Conservation (phyloP, 92 coral and sea anemone species). For the Desmophyllum pertusum region DNA sequence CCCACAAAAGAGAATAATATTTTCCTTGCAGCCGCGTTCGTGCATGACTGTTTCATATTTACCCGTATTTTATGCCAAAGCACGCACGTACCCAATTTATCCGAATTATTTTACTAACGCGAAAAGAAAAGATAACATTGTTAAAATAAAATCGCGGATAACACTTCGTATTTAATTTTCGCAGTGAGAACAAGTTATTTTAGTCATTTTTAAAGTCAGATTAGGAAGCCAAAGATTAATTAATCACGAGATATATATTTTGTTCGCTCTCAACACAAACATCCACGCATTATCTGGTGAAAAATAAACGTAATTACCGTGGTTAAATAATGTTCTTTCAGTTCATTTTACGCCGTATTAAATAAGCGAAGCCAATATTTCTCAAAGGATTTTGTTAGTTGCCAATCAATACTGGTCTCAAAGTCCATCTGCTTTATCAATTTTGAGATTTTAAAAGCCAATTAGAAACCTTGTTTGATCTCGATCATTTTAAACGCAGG, state of each 20-base stretch:
- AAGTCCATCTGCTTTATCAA: not conserved
- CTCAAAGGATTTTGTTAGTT: not conserved
- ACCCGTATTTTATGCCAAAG: not conserved
- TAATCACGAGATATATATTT: not conserved
- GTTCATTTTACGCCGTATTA: not conserved
- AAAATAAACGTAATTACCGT: too few species aligned
- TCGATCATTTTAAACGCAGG: not conserved
- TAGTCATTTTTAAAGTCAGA: not conserved
- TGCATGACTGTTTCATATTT: not conserved
- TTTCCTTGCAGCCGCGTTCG: not conserved
- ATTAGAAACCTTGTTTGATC: not conserved
- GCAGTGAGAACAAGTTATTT: not conserved
- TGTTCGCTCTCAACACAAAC: not conserved
- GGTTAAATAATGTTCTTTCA: not conserved
- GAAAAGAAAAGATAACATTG: not conserved
- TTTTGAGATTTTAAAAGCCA: not conserved
- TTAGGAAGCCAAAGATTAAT: not conserved
- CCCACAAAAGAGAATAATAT: conserved; percentile 1
- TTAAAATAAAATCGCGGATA: not conserved
- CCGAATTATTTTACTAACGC: not conserved
- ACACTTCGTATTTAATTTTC: not conserved
- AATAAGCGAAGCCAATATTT: not conserved
- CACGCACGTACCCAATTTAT: not conserved
- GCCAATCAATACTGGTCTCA: not conserved
- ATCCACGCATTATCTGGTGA: too few species aligned